Percentiles rank a stretch among this genome's conserved stretches.
Evolutionary conservation across 2,888 invertebrate genomes (phyloP).

Genomic region (Lydus trimaculatus): DNA sequence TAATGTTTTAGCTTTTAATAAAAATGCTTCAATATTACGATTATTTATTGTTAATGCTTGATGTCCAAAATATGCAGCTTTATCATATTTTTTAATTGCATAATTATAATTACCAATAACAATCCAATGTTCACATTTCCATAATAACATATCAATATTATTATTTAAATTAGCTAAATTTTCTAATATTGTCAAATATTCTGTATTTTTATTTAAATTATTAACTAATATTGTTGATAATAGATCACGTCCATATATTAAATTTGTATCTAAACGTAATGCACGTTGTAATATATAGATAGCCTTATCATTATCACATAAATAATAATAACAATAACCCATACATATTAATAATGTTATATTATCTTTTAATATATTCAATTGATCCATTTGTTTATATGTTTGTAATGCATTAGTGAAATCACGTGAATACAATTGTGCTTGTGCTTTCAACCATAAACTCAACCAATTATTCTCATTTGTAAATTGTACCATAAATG

Average conservation of each 20-base stretch:
- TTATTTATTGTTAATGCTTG: slow-evolving; percentile 70
- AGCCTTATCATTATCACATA: slow-evolving; percentile 74
- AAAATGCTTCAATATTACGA: slow-evolving; percentile 73
- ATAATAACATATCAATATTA: slow-evolving; percentile 49
- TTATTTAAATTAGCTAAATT: slow-evolving; percentile 34
- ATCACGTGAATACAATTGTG: slow-evolving; percentile 72
- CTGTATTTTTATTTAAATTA: slow-evolving; percentile 47
- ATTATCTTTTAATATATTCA: slow-evolving; percentile 72
- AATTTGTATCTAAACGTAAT: slow-evolving; percentile 49
- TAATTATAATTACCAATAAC: slow-evolving; percentile 77
- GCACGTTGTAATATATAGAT: slow-evolving; percentile 63
- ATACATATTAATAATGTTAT: slow-evolving; percentile 71
- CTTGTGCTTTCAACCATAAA: slow-evolving; percentile 70
- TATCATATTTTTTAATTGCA: slow-evolving; percentile 69
- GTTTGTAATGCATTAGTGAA: slow-evolving; percentile 72
- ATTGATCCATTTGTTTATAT: slow-evolving; percentile 72
- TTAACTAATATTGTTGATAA: slow-evolving; percentile 50
- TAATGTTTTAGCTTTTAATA: slow-evolving; percentile 75
- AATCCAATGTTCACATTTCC: slow-evolving; percentile 73
- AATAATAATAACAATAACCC: slow-evolving; percentile 76
- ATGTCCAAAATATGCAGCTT: slow-evolving; percentile 76
- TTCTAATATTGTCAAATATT: slow-evolving; percentile 52
- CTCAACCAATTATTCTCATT: slow-evolving; percentile 65
- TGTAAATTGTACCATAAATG: slow-evolving; percentile 69
- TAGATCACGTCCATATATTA: slow-evolving; percentile 50